These are phyloP conservation scores for Nasonia giraulti DNA, from an alignment of 1,140 invertebrate species.

Conservation along the genomic window DNA sequence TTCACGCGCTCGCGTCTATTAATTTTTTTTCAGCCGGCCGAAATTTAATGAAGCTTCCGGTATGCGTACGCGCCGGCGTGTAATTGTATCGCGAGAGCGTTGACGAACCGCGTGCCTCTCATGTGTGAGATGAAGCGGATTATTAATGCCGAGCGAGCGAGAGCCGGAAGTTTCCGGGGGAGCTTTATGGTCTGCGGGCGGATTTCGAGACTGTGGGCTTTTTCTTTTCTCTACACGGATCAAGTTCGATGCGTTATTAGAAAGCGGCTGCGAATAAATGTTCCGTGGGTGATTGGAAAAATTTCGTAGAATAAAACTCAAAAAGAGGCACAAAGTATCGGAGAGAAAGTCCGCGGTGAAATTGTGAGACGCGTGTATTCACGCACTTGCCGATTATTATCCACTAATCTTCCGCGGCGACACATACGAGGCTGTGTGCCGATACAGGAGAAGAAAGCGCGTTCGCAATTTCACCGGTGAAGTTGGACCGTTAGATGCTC, in stretches of 20 bases:
- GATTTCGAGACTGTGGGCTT: neutral
- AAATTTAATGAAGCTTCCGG: conserved; percentile 17
- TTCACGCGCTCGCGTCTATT: neutral
- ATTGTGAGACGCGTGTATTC: neutral
- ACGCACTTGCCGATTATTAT: neutral
- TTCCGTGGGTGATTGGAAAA: no score
- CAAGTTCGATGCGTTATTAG: no score
- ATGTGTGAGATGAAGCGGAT: neutral
- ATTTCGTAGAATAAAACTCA: no score
- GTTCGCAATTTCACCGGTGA: neutral
- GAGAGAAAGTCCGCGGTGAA: no score
- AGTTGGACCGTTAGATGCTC: neutral
- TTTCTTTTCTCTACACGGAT: neutral
- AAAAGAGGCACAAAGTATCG: no score
- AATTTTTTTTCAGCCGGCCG: neutral
- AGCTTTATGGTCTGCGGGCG: neutral
- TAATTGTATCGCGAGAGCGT: neutral
- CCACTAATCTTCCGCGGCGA: no score
- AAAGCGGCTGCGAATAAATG: no score
- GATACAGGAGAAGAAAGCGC: neutral
- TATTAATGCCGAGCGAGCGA: neutral
- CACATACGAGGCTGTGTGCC: no score
- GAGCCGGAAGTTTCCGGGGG: neutral
- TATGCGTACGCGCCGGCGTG: no score
- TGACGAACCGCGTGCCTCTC: neutral